Conservation (phyloP, 2,113 vertebrate genomes). For the Peromyscus polionotus region DNA sequence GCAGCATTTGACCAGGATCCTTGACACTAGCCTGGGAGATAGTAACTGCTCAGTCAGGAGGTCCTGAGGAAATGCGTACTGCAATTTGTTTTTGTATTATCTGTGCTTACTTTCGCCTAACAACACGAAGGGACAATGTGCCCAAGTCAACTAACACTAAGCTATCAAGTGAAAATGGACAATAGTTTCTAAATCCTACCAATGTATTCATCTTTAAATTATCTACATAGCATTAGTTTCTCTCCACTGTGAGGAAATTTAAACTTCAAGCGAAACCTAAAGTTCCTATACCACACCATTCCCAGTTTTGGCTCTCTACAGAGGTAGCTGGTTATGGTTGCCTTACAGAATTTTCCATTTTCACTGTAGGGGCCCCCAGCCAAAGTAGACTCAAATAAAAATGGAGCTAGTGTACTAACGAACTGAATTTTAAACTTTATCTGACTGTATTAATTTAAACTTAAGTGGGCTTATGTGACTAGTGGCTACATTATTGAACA, state of each 20-base stretch:
- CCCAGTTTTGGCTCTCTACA: neutral
- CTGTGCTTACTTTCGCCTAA: neutral
- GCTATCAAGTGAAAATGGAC: neutral
- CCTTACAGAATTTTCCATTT: neutral
- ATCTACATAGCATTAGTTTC: neutral
- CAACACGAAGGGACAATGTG: neutral
- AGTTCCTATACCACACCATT: neutral
- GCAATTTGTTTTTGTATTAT: neutral
- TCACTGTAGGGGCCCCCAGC: neutral
- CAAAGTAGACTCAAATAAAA: neutral
- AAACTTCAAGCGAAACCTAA: neutral
- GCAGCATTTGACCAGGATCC: neutral
- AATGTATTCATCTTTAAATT: constrained; percentile 22
- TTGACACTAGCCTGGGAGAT: neutral
- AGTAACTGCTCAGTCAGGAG: neutral
- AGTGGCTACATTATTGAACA: neutral
- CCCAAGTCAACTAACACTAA: neutral
- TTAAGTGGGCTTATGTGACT: neutral
- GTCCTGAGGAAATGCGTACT: neutral
- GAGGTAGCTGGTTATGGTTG: neutral
- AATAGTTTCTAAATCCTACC: constrained; percentile 36
- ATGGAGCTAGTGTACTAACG: neutral
- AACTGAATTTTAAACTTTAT: neutral
- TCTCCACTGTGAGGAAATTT: neutral
- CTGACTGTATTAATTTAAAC: constrained; percentile 7